Conservation (phyloP, 2,113 vertebrate species). For the Ceyx melanurus region DNA sequence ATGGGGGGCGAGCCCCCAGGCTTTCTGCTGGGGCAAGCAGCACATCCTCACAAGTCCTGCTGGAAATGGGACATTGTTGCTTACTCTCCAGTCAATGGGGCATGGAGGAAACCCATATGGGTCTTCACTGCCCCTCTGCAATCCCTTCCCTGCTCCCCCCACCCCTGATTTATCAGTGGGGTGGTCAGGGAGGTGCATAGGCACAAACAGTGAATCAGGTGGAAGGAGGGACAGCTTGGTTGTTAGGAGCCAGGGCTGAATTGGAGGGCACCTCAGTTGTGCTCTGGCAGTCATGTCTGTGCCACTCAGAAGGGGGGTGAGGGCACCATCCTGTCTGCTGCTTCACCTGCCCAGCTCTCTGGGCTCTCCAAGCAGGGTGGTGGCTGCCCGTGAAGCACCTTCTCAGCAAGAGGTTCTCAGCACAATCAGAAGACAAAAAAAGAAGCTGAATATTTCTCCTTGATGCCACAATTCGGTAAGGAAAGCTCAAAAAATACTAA, state of each 20-base stretch:
- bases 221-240: background rate
- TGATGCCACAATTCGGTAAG: background rate
- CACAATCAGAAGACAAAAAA: background rate
- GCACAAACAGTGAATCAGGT: fast-evolving
- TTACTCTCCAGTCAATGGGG: fast-evolving
- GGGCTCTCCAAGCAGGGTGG: too few species aligned
- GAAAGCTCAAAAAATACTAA: background rate
- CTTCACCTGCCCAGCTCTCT: background rate
- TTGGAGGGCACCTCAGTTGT: fast-evolving
- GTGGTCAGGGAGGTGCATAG: fast-evolving
- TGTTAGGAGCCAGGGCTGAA: background rate
- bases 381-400: too few species aligned
- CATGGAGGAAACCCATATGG: background rate
- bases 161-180: fast-evolving
- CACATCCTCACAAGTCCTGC: background rate
- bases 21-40: background rate
- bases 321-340: background rate
- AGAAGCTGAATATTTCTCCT: background rate
- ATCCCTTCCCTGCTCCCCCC: too few species aligned
- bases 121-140: too few species aligned
- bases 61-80: background rate
- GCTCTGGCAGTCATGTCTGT: background rate
- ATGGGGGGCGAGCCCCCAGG: fast-evolving
- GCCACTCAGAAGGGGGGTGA: background rate
- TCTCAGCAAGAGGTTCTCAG: background rate